A percentile compares a stretch with the other conserved stretches of the same genome.
Evolutionary conservation across 2,888 invertebrate species (phyloP).

Genomic region (Crepidodera aurea): DNA sequence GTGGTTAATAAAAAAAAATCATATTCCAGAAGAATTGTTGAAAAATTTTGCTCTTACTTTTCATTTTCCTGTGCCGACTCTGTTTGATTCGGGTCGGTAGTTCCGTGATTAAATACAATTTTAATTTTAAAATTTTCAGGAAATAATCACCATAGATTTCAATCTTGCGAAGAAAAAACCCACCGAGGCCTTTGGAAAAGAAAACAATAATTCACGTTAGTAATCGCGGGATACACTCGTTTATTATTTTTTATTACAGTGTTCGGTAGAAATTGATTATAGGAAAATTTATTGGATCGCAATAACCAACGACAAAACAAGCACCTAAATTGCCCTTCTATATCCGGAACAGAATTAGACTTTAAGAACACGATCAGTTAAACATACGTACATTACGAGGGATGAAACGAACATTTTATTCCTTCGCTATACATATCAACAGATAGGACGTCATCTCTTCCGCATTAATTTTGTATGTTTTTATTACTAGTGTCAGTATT

Average conservation of each 20-base stretch:
- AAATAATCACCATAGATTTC: conserved; percentile 52
- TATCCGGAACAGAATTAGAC: not conserved
- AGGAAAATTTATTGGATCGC: conserved; percentile 14
- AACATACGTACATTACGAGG: not conserved
- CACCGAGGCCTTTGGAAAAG: conserved; percentile 22
- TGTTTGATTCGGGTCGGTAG: conserved; percentile 36
- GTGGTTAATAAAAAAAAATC: no score
- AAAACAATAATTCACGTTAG: conserved; percentile 25
- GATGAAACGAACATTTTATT: no score
- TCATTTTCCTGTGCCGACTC: not conserved
- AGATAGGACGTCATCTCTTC: no score
- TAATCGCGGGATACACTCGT: conserved; percentile 8
- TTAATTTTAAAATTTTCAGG: conserved; percentile 51
- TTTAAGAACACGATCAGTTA: not conserved
- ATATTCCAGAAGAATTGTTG: no score
- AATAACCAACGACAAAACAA: conserved; percentile 1
- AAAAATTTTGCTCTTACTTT: no score
- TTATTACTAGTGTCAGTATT: no score
- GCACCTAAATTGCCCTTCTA: not conserved
- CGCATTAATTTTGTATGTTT: no score
- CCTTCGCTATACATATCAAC: no score
- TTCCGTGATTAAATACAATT: conserved; percentile 49
- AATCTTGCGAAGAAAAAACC: conserved; percentile 40
- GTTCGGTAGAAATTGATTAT: conserved; percentile 13
- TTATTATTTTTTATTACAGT: conserved; percentile 24